These are phyloP conservation scores for Diaperis boleti DNA, from an alignment of 2,888 invertebrate genomes.

Conservation along the genomic window DNA sequence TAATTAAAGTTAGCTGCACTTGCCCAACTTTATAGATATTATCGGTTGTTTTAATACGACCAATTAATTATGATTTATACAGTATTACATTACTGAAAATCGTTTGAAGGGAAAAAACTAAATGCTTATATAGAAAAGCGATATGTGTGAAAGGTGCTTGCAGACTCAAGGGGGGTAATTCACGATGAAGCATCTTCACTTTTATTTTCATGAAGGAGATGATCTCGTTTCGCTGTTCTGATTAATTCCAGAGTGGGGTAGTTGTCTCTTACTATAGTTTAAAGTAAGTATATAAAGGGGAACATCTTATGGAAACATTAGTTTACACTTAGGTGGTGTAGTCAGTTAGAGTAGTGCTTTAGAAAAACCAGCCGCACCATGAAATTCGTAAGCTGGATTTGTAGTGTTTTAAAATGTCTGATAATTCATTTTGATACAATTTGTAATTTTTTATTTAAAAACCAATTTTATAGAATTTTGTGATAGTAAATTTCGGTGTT, in stretches of 20 bases:
- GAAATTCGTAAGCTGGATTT: constrained; percentile 27
- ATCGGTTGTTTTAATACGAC: background rate
- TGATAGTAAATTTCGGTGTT: constrained; percentile 1
- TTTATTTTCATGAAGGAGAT: constrained; percentile 58
- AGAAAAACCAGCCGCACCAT: constrained; percentile 12
- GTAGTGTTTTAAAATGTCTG: no score
- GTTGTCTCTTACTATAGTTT: constrained; percentile 25
- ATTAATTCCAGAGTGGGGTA: constrained; percentile 50
- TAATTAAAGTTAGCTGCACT: background rate
- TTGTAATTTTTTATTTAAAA: no score
- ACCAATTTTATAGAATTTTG: no score
- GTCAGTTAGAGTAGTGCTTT: constrained; percentile 21
- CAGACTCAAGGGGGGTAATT: constrained; percentile 13
- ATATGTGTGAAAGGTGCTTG: constrained; percentile 45
- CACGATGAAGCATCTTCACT: constrained; percentile 44
- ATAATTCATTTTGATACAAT: no score
- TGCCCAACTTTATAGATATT: constrained; percentile 12
- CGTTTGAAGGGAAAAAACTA: background rate
- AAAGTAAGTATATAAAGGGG: constrained; percentile 32
- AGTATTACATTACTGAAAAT: constrained; percentile 14
- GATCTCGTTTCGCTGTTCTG: constrained; percentile 61
- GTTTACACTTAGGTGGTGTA: constrained; percentile 17
- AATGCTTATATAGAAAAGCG: constrained; percentile 6
- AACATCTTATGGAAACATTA: constrained; percentile 25
- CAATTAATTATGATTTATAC: constrained; percentile 25